A percentile compares a stretch with the other conserved stretches of the same genome.
phyloP scores from a whole-genome alignment of 2,888 invertebrate species.

The Opisthograptis luteolata region DNA sequence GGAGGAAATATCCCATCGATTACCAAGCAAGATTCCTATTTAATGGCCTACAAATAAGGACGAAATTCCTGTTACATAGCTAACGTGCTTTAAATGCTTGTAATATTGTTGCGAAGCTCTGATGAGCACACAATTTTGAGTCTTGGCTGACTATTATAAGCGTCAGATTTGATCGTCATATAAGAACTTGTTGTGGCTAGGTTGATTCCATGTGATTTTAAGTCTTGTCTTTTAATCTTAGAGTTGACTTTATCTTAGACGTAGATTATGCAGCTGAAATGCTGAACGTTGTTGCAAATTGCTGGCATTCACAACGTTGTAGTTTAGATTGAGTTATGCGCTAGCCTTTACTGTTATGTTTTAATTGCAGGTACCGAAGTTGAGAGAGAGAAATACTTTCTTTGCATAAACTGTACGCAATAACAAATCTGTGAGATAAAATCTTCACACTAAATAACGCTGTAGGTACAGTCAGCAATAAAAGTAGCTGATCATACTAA shows the following conservation, averaged over 20 bases:
- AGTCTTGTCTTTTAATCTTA: background rate
- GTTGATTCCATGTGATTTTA: background rate
- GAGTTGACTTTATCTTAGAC: background rate
- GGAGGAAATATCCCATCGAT: background rate
- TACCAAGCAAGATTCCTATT: background rate
- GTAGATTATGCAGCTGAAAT: background rate
- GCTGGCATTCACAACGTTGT: background rate
- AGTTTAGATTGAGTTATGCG: background rate
- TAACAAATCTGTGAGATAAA: too few relatives aligned
- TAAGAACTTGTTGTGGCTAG: background rate
- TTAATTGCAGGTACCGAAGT: too few relatives aligned
- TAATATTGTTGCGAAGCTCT: slow-evolving; percentile 1
- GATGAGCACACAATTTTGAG: background rate
- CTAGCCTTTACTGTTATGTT: background rate
- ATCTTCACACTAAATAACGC: too few relatives aligned
- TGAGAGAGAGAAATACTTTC: too few relatives aligned
- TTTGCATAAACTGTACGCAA: too few relatives aligned
- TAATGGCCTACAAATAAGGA: background rate
- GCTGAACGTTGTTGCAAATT: background rate
- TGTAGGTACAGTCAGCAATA: too few relatives aligned
- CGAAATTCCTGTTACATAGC: background rate
- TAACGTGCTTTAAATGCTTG: slow-evolving; percentile 2
- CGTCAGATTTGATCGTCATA: background rate
- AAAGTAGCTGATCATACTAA: too few relatives aligned
- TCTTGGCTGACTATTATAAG: background rate